Conservation (phyloP, 2,888 invertebrate species). For the Eubasilissa splendida region DNA sequence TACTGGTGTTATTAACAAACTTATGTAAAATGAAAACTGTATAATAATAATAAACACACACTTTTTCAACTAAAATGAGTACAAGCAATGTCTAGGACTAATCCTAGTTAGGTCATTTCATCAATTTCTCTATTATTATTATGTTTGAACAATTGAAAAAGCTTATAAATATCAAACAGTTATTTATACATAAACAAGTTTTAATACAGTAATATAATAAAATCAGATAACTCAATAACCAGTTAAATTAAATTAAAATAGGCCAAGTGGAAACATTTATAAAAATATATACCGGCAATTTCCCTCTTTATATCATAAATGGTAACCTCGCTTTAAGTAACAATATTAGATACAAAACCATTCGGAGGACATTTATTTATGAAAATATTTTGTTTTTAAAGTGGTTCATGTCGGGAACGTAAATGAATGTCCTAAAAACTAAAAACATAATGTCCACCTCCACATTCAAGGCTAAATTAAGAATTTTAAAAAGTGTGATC, state of each 20-base stretch:
- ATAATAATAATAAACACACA: slow-evolving; percentile 4
- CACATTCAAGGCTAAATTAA: neutral
- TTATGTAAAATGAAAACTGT: neutral
- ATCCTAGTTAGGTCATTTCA: no score
- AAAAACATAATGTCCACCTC: neutral
- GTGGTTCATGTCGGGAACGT: no score
- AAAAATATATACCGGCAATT: neutral
- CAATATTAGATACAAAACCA: slow-evolving; percentile 1
- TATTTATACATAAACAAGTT: no score
- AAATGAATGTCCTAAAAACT: neutral
- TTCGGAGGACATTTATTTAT: neutral
- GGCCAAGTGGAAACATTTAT: slow-evolving; percentile 5
- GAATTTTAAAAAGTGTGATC: slow-evolving; percentile 1
- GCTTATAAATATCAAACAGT: neutral
- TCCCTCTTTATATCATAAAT: slow-evolving; percentile 10
- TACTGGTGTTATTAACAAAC: neutral
- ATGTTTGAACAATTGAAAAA: neutral
- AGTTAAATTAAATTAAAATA: neutral
- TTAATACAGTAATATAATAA: no score
- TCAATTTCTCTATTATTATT: neutral
- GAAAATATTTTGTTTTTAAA: no score
- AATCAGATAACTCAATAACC: neutral
- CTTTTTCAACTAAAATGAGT: neutral
- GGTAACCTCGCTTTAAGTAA: slow-evolving; percentile 11
- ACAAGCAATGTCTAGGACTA: no score